These are phyloP conservation scores for Neoseiulus cucumeris DNA, from an alignment of 1,140 invertebrate species.

Conservation along the genomic window DNA sequence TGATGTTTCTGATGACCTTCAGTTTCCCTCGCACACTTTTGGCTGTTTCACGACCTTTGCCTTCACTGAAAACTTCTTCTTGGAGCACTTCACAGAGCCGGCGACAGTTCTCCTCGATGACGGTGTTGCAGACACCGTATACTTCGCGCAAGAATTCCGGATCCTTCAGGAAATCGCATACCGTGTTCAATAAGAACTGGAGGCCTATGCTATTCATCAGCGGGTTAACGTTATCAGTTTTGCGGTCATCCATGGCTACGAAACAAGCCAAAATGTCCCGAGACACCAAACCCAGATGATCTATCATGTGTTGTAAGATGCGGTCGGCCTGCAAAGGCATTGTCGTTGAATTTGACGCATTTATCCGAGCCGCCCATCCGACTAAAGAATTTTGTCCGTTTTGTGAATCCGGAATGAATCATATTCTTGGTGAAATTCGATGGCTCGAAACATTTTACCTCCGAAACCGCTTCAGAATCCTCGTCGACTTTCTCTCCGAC, in stretches of 20 bases:
- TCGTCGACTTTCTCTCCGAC: neutral
- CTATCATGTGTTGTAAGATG: neutral
- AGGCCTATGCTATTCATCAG: neutral
- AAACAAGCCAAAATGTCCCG: neutral
- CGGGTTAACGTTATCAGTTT: neutral
- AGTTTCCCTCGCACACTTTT: neutral
- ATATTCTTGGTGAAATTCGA: no score
- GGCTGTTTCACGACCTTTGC: neutral
- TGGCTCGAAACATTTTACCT: no score
- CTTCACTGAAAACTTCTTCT: constrained; percentile 1
- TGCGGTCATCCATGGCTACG: neutral
- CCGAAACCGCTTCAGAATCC: neutral
- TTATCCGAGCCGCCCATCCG: no score
- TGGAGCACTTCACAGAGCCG: neutral
- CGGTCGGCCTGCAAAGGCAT: neutral
- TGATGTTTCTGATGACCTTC: neutral
- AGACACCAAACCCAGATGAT: neutral
- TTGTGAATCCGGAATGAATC: no score
- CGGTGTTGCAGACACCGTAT: neutral
- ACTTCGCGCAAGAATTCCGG: neutral
- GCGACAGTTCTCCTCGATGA: neutral
- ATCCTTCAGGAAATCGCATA: neutral
- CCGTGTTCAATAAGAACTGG: constrained; percentile 1
- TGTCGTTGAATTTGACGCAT: no score
- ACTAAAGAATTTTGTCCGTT: no score